Base-by-base conservation (phyloP, 2,888 invertebrate species). In the Melinaea marsaeus region DNA sequence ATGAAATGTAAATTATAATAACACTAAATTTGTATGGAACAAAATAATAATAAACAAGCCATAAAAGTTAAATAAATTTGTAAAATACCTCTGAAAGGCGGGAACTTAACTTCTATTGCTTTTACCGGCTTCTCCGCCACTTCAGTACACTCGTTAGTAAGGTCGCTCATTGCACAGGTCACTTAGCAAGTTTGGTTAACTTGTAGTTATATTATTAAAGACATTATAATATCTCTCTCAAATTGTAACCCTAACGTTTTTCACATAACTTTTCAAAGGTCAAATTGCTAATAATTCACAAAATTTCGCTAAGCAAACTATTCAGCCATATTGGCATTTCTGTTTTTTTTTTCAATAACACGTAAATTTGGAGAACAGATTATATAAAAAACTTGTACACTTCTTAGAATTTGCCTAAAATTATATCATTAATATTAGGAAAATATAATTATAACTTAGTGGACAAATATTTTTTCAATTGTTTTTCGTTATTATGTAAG, bases 51-150 rank as follows among this genome's bases (percentile, higher is more conserved):
- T 35, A 9, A 13, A 9, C 22, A 42, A 22, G 13, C 6, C 9
- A 32, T 48, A 37, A 58, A 47, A 35, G 33, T n/a, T 3, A 37
- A 60, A 51, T 54, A 47, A n/a, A 22, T 33, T 37, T 55, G 55
- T 59, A 63, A 45, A 60, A 69, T 75, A 88, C 89, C 88, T 69
- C 88, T 84, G 77, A 87, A 88, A 73, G 86, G 86, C 84, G 89
- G 90, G 85, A 89, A 88, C 73, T 80, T 75, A 67, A 83, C 77
- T 70, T 77, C 78, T 69, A 69, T 70, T 67, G 67, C 67, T 72
- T 71, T 70, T 79, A 79, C 88, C 89, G 88, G 89, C 87, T 85
- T 86, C 79, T 84, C 86, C 46, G 72, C 66, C 69, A 81, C 83
- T 63, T 72, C 67, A 74, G 77, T 84, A 59, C 73, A 83, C 59